These are phyloP conservation scores for Chionomys nivalis DNA, from an alignment of 2,113 vertebrate species.

Conservation along the genomic window DNA sequence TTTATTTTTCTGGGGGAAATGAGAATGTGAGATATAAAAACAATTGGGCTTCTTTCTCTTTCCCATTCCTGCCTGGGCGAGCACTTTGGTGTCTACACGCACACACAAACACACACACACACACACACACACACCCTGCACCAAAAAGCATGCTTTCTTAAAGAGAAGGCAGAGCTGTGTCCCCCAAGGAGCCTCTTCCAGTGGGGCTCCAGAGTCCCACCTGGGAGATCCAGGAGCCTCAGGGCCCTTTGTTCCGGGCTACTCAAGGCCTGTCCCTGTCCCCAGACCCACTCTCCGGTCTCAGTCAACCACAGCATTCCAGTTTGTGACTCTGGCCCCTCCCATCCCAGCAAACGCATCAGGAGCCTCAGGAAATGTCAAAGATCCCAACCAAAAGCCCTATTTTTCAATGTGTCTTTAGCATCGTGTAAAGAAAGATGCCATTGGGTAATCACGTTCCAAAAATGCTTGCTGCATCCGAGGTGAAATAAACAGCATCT, in stretches of 20 bases:
- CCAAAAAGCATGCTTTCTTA: neutral
- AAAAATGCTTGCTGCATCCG: constrained; percentile 60
- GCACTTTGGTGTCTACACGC: neutral
- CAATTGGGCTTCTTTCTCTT: neutral
- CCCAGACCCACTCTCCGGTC: neutral
- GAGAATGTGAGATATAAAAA: neutral
- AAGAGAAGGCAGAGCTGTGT: neutral
- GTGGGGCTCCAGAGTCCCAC: neutral
- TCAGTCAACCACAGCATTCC: constrained; percentile 42
- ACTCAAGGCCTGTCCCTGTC: neutral
- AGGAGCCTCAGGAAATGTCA: constrained; percentile 39
- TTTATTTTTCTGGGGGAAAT: neutral
- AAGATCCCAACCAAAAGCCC: constrained; percentile 54
- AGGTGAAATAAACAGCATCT: constrained; percentile 51
- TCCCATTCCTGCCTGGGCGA: neutral
- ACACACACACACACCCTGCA: no score
- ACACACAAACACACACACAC: no score
- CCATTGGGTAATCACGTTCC: constrained; percentile 75
- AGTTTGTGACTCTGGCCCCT: neutral
- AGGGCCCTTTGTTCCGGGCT: constrained; percentile 1
- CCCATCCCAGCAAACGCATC: neutral
- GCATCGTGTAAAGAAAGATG: constrained; percentile 78
- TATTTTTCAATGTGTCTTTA: constrained; percentile 78
- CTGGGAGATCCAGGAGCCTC: neutral
- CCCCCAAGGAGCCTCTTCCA: neutral